Evolutionary conservation across 35 echinoderm and acorn worm species (phyloP).

Genomic region (Nesometra sesokonis): DNA sequence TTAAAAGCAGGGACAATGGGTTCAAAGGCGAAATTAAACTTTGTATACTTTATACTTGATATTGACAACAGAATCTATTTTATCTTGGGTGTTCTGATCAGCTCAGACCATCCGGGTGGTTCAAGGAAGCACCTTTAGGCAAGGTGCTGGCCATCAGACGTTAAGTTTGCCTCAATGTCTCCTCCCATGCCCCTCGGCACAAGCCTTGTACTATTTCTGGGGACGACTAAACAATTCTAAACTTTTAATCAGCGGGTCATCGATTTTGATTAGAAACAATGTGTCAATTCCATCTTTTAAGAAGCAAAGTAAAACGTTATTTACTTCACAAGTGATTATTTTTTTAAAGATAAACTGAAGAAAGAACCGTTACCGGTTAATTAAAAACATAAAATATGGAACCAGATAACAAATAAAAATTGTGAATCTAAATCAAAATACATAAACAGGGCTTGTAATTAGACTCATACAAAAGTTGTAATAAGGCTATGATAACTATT

Average conservation of each 20-base stretch:
- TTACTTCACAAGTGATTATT: too few species aligned
- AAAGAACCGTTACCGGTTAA: too few species aligned
- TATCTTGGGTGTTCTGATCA: not conserved
- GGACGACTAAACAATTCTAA: not conserved
- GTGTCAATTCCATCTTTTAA: too few species aligned
- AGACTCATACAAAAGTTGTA: too few species aligned
- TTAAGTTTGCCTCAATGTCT: too few species aligned
- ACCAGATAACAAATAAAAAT: too few species aligned
- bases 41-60: not conserved
- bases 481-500: too few species aligned
- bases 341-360: too few species aligned
- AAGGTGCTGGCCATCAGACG: not conserved
- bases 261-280: not conserved
- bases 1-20: not conserved
- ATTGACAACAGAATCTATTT: not conserved
- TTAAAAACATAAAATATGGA: too few species aligned
- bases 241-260: not conserved
- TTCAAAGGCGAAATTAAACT: not conserved
- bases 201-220: not conserved
- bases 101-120: not conserved
- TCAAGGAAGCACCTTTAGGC: not conserved
- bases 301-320: too few species aligned
- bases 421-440: too few species aligned
- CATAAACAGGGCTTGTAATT: too few species aligned
- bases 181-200: not conserved